Base-by-base conservation (phyloP, 2,888 invertebrate species). In the Agrenia bidenticulata region DNA sequence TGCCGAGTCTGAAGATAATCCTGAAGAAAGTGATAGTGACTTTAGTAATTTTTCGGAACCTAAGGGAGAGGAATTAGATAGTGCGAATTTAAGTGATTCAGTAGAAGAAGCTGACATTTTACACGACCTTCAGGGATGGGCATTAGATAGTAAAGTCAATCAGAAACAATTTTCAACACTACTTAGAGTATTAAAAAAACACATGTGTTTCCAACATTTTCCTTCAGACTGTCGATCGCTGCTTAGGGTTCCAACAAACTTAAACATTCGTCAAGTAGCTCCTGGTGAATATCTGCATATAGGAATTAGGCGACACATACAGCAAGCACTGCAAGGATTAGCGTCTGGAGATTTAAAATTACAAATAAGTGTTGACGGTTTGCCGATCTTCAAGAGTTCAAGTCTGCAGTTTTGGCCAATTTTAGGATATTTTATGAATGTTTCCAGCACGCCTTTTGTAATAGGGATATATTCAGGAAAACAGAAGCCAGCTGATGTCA, bases 301-400 rank as follows among this genome's bases (percentile, higher is more conserved):
- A 21, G 57, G 57, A 37, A 27, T 56, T 5, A 4, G 13, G 21
- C 7, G 9, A 7, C 5, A 13, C 57, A 9, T 56, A n/a, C 13
- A 7, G 7, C 9, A 56, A 13, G 39, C 32, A 11, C 5, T 17
- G 19, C 5, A 11, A 11, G 24, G 15, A 17, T 15, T 5, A 37
- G 19, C 7, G 7, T 21, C 13, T 5, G 37, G 11, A 7, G 37
- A 27, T 15, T 26, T 61, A 24, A 50, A 50, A 27, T 4, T 61
- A 5, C 61, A 61, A 61, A 27, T 61, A 5, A 61, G 53, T 41
- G 26, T 61, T 26, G 61, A 61, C 27, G 51, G 61, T 7, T 15
- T 61, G 5, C 51, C 50, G 2, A 4, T 61, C 2, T 15, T 23
- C 23, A 61, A 51, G 53, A 61, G 61, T 19, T 15, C 21, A 9